phyloP scores from a whole-genome alignment of 1,140 invertebrate species.

The Drosophila teissieri region DNA sequence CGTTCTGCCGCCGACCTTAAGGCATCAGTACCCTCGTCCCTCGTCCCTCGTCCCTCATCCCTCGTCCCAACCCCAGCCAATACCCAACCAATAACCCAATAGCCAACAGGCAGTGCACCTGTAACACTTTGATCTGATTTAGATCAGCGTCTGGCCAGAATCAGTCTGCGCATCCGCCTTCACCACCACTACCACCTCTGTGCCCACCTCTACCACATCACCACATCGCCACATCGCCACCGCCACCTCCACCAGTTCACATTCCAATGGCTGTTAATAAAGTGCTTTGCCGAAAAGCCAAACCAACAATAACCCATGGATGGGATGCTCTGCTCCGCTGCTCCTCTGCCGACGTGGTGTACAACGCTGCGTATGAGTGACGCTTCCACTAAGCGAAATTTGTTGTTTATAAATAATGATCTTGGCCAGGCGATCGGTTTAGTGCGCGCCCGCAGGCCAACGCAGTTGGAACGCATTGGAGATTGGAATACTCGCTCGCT shows the following conservation, averaged over 20 bases:
- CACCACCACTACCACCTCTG: conserved; percentile 7
- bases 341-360: conserved; percentile 17
- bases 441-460: conserved; percentile 74
- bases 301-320: conserved; percentile 78
- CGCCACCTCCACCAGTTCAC: conserved; percentile 33
- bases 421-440: conserved; percentile 79
- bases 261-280: conserved; percentile 76
- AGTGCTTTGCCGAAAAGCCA: conserved; percentile 63
- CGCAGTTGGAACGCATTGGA: conserved; percentile 66
- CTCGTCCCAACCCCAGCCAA: conserved; percentile 10
- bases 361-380: conserved; percentile 55
- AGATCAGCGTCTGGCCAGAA: conserved; percentile 68
- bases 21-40: conserved; percentile 19
- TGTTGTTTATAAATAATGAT: conserved; percentile 83
- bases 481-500: conserved; percentile 31
- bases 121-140: conserved; percentile 76
- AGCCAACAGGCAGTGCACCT: conserved; percentile 49
- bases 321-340: conserved; percentile 28
- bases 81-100: conserved; percentile 18
- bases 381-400: conserved; percentile 72
- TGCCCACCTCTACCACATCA: neutral
- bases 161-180: conserved; percentile 39
- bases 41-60: neutral
- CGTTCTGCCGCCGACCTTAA: conserved; percentile 51
- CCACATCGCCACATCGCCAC: too few relatives aligned